These are phyloP conservation scores for Lepas anatifera DNA, from an alignment of 2,888 invertebrate genomes.

Conservation along the genomic window DNA sequence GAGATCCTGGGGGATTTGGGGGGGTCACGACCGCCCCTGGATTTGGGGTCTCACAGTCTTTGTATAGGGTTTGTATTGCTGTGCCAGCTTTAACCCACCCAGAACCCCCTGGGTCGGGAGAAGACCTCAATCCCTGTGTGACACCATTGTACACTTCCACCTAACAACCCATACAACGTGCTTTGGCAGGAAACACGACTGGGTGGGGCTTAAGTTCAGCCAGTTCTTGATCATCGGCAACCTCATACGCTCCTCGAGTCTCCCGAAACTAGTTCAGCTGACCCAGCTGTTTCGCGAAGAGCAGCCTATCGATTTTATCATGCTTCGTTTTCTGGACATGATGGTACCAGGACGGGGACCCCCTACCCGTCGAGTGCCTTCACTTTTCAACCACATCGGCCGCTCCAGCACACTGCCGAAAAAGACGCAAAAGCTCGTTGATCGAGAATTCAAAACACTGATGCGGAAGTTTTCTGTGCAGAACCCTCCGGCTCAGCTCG, in stretches of 20 bases:
- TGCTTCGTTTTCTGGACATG: constrained; percentile 29
- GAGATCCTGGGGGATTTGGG: no score
- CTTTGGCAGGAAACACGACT: constrained; percentile 24
- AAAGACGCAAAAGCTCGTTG: constrained; percentile 32
- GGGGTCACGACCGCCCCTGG: no score
- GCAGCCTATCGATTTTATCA: constrained; percentile 30
- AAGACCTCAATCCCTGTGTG: no score
- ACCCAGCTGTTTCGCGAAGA: constrained; percentile 29
- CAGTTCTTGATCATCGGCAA: constrained; percentile 33
- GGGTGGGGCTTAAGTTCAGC: constrained; percentile 32
- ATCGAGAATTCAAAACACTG: constrained; percentile 29
- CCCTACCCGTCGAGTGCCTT: constrained; percentile 28
- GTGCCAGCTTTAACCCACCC: no score
- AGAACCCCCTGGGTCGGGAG: no score
- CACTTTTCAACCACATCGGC: constrained; percentile 31
- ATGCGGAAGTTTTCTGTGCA: constrained; percentile 27
- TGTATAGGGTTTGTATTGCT: no score
- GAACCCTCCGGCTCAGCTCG: constrained; percentile 33
- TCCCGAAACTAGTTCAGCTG: constrained; percentile 28
- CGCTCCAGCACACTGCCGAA: constrained; percentile 31
- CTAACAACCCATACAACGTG: no score
- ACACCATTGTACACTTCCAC: no score
- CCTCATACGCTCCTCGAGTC: constrained; percentile 29
- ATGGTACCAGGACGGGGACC: constrained; percentile 26
- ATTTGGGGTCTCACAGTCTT: no score